Evolutionary conservation across 2,797 vertebrate genomes (phyloP).

Genomic region (Onychomys torridus): DNA sequence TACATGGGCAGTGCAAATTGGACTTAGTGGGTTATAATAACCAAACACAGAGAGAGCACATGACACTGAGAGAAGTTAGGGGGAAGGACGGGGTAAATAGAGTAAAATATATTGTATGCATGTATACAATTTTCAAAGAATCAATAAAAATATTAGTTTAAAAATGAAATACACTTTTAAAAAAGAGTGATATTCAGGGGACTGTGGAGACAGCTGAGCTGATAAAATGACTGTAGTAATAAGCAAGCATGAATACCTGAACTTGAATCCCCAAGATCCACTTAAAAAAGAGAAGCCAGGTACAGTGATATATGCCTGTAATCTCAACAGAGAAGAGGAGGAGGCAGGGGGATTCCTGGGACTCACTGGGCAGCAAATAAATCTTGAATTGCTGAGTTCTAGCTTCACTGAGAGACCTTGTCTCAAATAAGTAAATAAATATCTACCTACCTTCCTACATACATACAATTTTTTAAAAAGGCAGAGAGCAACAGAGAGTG

Average conservation of each 20-base stretch:
- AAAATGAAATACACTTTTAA: background rate
- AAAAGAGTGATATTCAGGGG: background rate
- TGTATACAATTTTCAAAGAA: background rate
- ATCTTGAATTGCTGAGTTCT: background rate
- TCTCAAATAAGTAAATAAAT: background rate
- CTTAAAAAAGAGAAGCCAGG: background rate
- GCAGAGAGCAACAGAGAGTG: background rate
- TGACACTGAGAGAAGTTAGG: background rate
- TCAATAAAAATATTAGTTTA: background rate
- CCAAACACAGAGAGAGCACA: background rate
- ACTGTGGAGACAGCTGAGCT: background rate
- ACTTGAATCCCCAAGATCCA: background rate
- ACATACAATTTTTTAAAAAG: background rate
- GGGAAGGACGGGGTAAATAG: background rate
- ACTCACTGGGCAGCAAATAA: background rate
- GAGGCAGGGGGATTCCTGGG: background rate
- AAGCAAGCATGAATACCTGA: background rate
- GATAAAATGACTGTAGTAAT: background rate
- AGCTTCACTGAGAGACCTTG: background rate
- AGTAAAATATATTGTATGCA: background rate
- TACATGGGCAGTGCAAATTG: background rate
- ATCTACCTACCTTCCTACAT: background rate
- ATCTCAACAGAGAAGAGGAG: background rate
- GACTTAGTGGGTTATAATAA: background rate
- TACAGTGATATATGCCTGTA: background rate